phyloP scores from a whole-genome alignment of 2,797 vertebrate species.

The Babyrousa celebensis region DNA sequence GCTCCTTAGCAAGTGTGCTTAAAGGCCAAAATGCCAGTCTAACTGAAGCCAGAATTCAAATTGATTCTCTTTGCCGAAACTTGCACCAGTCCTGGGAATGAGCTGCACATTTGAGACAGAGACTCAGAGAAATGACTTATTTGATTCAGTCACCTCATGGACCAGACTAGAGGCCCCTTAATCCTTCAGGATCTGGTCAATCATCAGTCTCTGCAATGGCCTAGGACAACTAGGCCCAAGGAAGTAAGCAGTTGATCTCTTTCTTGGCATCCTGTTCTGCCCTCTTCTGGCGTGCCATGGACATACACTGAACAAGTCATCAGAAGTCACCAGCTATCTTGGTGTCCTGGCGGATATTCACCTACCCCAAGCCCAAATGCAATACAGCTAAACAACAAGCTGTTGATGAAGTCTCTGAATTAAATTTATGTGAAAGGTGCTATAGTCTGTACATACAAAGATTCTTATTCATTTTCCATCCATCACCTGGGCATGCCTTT shows the following conservation, averaged over 20 bases:
- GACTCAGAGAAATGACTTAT: background rate
- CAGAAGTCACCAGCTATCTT: conserved; percentile 61
- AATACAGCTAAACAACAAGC: conserved; percentile 70
- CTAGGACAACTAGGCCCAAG: background rate
- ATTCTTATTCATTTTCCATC: conserved; percentile 75
- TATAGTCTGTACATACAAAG: conserved; percentile 71
- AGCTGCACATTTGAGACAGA: conserved; percentile 15
- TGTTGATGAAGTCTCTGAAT: conserved; percentile 73
- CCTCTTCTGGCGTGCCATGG: conserved; percentile 13
- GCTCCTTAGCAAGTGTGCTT: conserved; percentile 11
- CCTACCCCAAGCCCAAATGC: conserved; percentile 12
- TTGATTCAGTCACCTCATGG: conserved; percentile 5
- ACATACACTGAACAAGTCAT: conserved; percentile 55
- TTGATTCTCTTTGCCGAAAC: conserved; percentile 58
- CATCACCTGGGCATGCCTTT: conserved; percentile 72
- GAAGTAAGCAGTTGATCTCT: conserved; percentile 45
- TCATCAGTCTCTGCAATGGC: conserved; percentile 34
- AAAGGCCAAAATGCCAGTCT: conserved; percentile 39
- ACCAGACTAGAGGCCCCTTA: background rate
- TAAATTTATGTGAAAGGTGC: conserved; percentile 72
- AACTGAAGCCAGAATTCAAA: conserved; percentile 60
- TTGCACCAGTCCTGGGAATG: conserved; percentile 6
- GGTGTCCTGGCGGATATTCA: background rate
- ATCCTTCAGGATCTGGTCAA: conserved; percentile 52
- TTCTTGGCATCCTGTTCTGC: conserved; percentile 18